phyloP scores from a whole-genome alignment of 2,888 invertebrate genomes.

The Trichogramma dendrolimi region DNA sequence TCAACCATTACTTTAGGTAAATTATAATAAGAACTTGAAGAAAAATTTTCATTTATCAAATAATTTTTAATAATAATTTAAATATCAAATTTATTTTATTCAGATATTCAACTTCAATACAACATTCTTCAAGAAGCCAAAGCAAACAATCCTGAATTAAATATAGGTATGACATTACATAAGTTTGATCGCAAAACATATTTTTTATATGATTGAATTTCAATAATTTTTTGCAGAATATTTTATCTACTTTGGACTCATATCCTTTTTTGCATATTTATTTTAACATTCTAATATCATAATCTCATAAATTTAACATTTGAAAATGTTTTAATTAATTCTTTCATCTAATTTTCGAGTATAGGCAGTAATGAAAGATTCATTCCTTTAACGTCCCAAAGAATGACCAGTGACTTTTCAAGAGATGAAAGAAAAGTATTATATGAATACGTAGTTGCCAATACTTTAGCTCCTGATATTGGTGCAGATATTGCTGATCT shows the following conservation, averaged over 20 bases:
- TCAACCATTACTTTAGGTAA: conserved; percentile 40
- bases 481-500: conserved; percentile 43
- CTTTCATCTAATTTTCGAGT: conserved; percentile 30
- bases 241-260: conserved; percentile 42
- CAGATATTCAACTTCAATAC: conserved; percentile 53
- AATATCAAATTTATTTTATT: conserved; percentile 30
- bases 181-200: background rate
- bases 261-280: conserved; percentile 51
- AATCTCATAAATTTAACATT: conserved; percentile 2
- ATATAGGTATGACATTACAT: conserved; percentile 38
- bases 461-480: conserved; percentile 43
- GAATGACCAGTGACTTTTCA: conserved; percentile 49
- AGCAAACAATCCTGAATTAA: conserved; percentile 37
- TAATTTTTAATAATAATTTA: background rate
- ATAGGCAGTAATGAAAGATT: conserved; percentile 46
- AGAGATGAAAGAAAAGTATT: conserved; percentile 46
- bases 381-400: conserved; percentile 50
- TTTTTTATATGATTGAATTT: conserved; percentile 34
- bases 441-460: conserved; percentile 47
- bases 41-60: background rate
- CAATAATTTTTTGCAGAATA: conserved; percentile 46
- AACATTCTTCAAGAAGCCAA: conserved; percentile 41
- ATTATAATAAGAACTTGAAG: background rate
- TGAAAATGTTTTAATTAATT: conserved; percentile 5
- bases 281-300: conserved; percentile 31